Base-by-base conservation (phyloP, 2,888 invertebrate genomes). In the Temnothorax rugatulus region DNA sequence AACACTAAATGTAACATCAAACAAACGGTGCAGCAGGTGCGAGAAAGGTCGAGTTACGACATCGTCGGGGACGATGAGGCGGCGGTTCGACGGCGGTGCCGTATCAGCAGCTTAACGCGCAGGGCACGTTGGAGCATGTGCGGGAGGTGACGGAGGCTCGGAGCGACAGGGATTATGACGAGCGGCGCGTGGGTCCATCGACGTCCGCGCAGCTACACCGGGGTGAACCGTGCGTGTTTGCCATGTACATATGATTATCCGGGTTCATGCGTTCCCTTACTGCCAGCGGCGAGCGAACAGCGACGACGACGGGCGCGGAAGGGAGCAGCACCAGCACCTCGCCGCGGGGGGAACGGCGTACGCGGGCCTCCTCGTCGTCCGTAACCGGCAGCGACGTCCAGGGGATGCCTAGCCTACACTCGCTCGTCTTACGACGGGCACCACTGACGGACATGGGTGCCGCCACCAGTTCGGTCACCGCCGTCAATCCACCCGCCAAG, bases 331-430 rank as follows among this genome's bases (percentile, higher is more conserved):
- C 29, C 29, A 4, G 29, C 71, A 18, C 21, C 18, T 8, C 79
- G 38, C 13, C 73, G 25, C 34, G 15, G 54, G 54, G 21, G 71
- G 83, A 68, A 25, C 74, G 82, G 69, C 86, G 59, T 77, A 66
- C 83, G 69, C 83, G 84, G 76, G 25, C 79, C 63, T 83, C 85
- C 41, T 11, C 77, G 77, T 77, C 77, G 86, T 76, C 82, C 84
- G 77, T 83, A 87, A 88, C 86, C 82, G 89, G 88, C 84, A 88
- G 88, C 89, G 85, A 91, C 85, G 86, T 87, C 89, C 89, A 93
- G 94, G 94, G 94, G 94, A 95, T 95, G 95, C 95, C 95, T 93
- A 94, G 94, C 93, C 94, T 95, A 93, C 94, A 94, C 86, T 95
- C 94, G 94, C 95, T 94, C 94, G 95, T 95, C 94, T 90, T 94